Evolutionary conservation across 2,888 invertebrate genomes (phyloP).

Genomic region (Xanthia togata): DNA sequence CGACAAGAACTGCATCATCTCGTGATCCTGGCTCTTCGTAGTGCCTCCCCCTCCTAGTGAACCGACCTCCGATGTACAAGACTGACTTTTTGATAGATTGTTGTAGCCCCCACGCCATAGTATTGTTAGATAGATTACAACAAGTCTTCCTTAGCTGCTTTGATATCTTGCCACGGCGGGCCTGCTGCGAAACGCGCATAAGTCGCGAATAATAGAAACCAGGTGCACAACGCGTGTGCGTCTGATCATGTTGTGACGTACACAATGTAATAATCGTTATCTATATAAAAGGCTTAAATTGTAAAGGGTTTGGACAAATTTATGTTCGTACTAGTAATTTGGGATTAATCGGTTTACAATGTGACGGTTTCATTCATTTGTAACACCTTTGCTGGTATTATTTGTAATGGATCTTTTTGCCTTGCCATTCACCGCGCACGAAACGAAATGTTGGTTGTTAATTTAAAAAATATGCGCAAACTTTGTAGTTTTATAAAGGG

Average conservation of each 20-base stretch:
- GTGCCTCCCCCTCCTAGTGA: slow-evolving; percentile 81
- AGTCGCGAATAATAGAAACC: slow-evolving; percentile 69
- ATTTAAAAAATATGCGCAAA: slow-evolving; percentile 41
- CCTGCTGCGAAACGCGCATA: slow-evolving; percentile 68
- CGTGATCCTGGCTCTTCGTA: slow-evolving; percentile 91
- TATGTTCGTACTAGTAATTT: slow-evolving; percentile 76
- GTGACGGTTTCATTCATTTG: slow-evolving; percentile 73
- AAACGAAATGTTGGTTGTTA: slow-evolving; percentile 44
- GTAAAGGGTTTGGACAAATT: slow-evolving; percentile 79
- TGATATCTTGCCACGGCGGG: slow-evolving; percentile 68
- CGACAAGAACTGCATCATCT: slow-evolving; percentile 96
- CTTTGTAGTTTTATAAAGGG: slow-evolving; percentile 64
- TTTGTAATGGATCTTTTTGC: slow-evolving; percentile 70
- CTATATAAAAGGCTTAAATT: slow-evolving; percentile 75
- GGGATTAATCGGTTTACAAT: slow-evolving; percentile 80
- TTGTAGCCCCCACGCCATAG: slow-evolving; percentile 85
- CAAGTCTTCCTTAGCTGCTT: slow-evolving; percentile 72
- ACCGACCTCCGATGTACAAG: slow-evolving; percentile 87
- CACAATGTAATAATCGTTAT: slow-evolving; percentile 70
- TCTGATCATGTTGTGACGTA: slow-evolving; percentile 79
- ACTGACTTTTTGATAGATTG: slow-evolving; percentile 87
- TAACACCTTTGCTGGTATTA: slow-evolving; percentile 79
- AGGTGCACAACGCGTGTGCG: slow-evolving; percentile 73
- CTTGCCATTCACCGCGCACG: slow-evolving; percentile 59
- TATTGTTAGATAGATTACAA: slow-evolving; percentile 75